Evolutionary conservation across 2,797 vertebrate species (phyloP).

Genomic region (Avahi laniger): DNA sequence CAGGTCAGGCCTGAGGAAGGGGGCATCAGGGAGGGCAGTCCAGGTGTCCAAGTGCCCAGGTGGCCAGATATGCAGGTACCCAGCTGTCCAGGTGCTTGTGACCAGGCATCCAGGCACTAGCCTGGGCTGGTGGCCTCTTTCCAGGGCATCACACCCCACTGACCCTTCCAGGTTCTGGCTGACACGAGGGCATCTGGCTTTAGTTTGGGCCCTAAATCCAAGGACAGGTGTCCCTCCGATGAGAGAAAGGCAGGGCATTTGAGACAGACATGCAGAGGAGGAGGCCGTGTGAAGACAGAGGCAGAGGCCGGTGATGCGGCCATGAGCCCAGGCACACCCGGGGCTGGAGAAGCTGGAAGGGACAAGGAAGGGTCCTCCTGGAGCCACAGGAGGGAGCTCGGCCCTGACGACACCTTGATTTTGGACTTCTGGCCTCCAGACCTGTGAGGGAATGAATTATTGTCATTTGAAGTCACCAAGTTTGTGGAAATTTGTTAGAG

Average conservation of each 20-base stretch:
- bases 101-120: neutral
- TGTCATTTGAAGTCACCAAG: too few relatives aligned
- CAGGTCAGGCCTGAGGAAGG: neutral
- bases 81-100: neutral
- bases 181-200: neutral
- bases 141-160: too few relatives aligned
- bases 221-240: neutral
- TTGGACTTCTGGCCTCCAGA: neutral
- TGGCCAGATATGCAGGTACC: neutral
- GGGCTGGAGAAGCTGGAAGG: neutral
- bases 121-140: neutral
- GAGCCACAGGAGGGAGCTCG: fast-evolving
- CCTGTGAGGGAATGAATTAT: neutral
- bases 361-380: fast-evolving
- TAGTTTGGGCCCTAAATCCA: neutral
- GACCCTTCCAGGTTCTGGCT: neutral
- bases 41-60: neutral
- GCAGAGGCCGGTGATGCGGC: fast-evolving
- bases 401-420: fast-evolving
- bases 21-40: too few relatives aligned
- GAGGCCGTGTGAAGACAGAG: fast-evolving
- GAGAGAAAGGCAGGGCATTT: neutral
- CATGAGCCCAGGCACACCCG: fast-evolving
- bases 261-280: neutral
- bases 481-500: neutral